Conservation (phyloP, 2,113 vertebrate species). For the Myotis brandtii region DNA sequence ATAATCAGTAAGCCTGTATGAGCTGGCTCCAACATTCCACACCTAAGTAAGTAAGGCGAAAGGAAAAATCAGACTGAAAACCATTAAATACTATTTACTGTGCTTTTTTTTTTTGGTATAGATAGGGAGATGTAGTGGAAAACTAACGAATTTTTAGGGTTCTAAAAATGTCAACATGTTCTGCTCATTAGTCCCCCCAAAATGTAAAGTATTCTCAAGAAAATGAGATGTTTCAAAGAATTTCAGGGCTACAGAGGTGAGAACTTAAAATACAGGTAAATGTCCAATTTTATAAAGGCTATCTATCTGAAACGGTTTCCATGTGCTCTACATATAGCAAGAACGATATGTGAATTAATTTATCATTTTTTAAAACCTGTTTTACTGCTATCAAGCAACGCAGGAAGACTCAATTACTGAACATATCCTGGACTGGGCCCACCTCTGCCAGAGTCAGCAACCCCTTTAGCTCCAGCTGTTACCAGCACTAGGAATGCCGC, state of each 20-base stretch:
- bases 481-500: background rate
- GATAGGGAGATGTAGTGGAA: background rate
- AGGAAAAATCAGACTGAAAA: constrained; percentile 44
- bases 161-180: constrained; percentile 13
- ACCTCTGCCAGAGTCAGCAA: background rate
- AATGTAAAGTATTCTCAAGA: background rate
- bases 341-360: background rate
- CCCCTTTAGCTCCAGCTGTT: background rate
- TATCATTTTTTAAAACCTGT: background rate
- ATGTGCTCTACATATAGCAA: background rate
- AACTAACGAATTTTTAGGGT: background rate
- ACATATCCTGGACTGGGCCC: background rate
- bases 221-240: background rate
- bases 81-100: background rate
- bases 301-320: background rate
- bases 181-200: constrained; percentile 7
- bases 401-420: background rate
- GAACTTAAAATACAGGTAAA: background rate
- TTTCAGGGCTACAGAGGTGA: background rate
- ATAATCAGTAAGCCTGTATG: background rate
- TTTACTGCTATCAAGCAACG: constrained; percentile 13
- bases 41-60: background rate
- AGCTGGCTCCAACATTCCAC: background rate
- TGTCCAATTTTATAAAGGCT: background rate
- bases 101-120: background rate